Conservation (phyloP, 2,113 vertebrate species). For the Ailuropoda melanoleuca region DNA sequence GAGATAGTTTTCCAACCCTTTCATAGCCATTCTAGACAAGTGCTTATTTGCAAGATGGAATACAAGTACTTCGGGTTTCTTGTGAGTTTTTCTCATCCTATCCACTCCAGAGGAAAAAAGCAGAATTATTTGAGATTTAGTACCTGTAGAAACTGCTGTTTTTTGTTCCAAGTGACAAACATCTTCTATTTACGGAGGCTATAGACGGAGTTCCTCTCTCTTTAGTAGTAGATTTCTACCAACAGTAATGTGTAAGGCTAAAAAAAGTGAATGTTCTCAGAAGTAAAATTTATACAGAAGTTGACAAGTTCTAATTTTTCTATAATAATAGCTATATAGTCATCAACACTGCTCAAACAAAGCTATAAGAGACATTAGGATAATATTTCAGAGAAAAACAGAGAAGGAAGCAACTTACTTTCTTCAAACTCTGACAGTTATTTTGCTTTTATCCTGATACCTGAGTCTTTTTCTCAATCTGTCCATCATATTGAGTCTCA, state of each 20-base stretch:
- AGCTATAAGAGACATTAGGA: not conserved
- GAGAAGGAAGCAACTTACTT: not conserved
- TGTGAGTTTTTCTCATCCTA: not conserved
- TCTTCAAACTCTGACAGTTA: not conserved
- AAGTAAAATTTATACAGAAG: not conserved
- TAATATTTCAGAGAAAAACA: slow-evolving; percentile 7
- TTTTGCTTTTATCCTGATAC: not conserved
- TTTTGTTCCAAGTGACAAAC: not conserved
- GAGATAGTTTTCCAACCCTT: not conserved
- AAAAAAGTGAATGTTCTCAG: not conserved
- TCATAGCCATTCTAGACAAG: not conserved
- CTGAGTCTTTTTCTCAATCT: slow-evolving; percentile 2
- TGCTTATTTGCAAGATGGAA: not conserved
- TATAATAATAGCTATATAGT: not conserved
- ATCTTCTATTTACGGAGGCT: not conserved
- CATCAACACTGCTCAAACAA: not conserved
- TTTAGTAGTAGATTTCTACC: not conserved
- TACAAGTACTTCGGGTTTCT: not conserved
- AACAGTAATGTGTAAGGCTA: not conserved
- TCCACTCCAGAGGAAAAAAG: not conserved
- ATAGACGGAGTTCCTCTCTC: not conserved
- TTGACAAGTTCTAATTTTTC: not conserved
- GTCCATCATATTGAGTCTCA: not conserved
- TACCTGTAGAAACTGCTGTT: not conserved
- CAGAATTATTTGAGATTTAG: not conserved